These are phyloP conservation scores for Hyalella azteca DNA, from an alignment of 2,888 invertebrate genomes.

Conservation along the genomic window DNA sequence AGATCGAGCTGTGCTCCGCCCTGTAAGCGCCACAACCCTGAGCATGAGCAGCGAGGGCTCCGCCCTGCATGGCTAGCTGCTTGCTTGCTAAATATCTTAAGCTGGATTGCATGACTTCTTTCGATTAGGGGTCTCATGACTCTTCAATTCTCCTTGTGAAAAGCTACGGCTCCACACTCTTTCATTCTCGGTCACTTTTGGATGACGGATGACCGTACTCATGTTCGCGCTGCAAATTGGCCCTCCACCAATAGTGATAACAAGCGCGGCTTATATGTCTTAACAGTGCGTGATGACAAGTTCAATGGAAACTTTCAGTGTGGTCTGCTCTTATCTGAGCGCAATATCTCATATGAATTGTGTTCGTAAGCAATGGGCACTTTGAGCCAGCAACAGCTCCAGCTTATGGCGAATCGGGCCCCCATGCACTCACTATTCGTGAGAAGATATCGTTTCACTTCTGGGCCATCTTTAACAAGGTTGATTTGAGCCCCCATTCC, in stretches of 20 bases:
- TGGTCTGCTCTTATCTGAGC: slow-evolving; percentile 12
- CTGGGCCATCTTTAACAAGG: too few relatives aligned
- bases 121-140: slow-evolving; percentile 16
- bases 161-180: slow-evolving; percentile 31
- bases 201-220: slow-evolving; percentile 12
- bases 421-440: too few relatives aligned
- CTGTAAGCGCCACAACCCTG: not conserved
- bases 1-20: not conserved
- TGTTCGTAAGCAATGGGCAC: too few relatives aligned
- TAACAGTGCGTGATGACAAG: slow-evolving; percentile 27
- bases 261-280: not conserved
- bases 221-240: not conserved
- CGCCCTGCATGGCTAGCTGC: not conserved
- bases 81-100: not conserved
- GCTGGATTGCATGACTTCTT: slow-evolving; percentile 5
- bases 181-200: slow-evolving; percentile 26
- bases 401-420: too few relatives aligned
- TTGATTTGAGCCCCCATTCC: too few relatives aligned
- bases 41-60: not conserved
- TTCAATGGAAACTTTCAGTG: slow-evolving; percentile 5
- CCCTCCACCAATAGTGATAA: slow-evolving; percentile 26
- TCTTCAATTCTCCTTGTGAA: slow-evolving; percentile 29
- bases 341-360: not conserved
- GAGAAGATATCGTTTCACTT: too few relatives aligned
- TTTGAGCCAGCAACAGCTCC: too few relatives aligned